Evolutionary conservation across 1,140 invertebrate genomes (phyloP), one percentile per base, ranked within the genome.

Genomic region (Bursaphelenchus mucronatus): DNA sequence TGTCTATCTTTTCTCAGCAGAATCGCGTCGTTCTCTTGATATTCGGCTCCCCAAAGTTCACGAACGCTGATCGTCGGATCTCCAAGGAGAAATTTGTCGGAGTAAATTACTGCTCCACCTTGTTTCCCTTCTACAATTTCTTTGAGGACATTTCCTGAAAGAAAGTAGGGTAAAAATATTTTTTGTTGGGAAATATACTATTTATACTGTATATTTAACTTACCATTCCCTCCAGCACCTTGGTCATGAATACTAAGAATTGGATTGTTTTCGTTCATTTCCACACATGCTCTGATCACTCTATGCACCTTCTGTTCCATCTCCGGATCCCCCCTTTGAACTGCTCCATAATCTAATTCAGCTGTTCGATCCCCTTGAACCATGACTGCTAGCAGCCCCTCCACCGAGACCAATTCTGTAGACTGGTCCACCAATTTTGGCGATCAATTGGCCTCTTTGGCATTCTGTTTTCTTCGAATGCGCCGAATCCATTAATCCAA

Each of bases 221-320:
- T 81, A 88, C 89, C 94, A 84, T 98, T 97, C 62, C 94, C 94
- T 44, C 94, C 94, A 53, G 94, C 94, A 49, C 94, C 94, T 85
- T 96, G 92, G 82, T 94, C 91, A 80, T 94, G 91, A 68, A 95
- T 94, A 83, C 90, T 91, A 52, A 90, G 84, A 71, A 97, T 94
- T 3, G 93, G 94, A 85, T 97, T 97, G 0, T 85, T 81, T 2
- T 86, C 68, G 5, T 74, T 83, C 15, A 72, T 40, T 83, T 97
- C 94, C 1, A 91, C 84, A 80, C 94, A 97, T 4, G 90, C 90
- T 68, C 94, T 85, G 0, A 97, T 90, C 7, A 96, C 87, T 66
- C 94, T 84, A 82, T 97, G 96, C 10, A 97, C 79, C 83, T 96
- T 96, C 78, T 97, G 92, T 73, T 95, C 94, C 94, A 97, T 97